phyloP scores from a whole-genome alignment of 1,140 invertebrate genomes.

The Condylostylus longicornis region DNA sequence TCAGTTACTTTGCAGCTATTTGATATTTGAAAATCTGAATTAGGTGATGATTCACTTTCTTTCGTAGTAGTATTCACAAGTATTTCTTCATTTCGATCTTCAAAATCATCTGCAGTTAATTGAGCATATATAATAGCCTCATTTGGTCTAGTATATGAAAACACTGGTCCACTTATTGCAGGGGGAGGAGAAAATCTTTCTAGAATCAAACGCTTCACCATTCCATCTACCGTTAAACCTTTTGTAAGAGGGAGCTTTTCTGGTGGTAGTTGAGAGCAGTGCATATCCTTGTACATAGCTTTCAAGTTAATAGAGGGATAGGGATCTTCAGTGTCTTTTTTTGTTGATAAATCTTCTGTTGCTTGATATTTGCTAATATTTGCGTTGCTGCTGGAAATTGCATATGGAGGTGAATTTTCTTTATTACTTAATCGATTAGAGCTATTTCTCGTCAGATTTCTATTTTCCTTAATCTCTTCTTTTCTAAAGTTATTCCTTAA shows the following conservation, averaged over 20 bases:
- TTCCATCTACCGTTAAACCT: constrained; percentile 45
- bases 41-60: constrained; percentile 39
- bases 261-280: constrained; percentile 47
- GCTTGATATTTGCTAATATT: constrained; percentile 30
- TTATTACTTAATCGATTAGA: constrained; percentile 1
- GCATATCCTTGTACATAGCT: constrained; percentile 44
- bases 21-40: constrained; percentile 20
- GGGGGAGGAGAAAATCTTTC: constrained; percentile 49
- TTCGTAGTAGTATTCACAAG: too few relatives aligned
- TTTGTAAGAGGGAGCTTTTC: constrained; percentile 46
- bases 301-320: too few relatives aligned
- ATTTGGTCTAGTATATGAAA: constrained; percentile 29
- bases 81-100: too few relatives aligned
- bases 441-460: constrained; percentile 8
- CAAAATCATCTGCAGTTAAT: constrained; percentile 35
- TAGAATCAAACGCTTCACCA: constrained; percentile 46
- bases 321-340: constrained; percentile 32
- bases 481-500: too few relatives aligned
- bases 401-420: constrained; percentile 13
- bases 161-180: constrained; percentile 34
- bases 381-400: constrained; percentile 32
- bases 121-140: constrained; percentile 56
- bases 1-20: not conserved
- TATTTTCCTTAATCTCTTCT: constrained; percentile 6
- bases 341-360: constrained; percentile 30